phyloP scores from a whole-genome alignment of 2,113 vertebrate genomes.

The Austrofundulus limnaeus region DNA sequence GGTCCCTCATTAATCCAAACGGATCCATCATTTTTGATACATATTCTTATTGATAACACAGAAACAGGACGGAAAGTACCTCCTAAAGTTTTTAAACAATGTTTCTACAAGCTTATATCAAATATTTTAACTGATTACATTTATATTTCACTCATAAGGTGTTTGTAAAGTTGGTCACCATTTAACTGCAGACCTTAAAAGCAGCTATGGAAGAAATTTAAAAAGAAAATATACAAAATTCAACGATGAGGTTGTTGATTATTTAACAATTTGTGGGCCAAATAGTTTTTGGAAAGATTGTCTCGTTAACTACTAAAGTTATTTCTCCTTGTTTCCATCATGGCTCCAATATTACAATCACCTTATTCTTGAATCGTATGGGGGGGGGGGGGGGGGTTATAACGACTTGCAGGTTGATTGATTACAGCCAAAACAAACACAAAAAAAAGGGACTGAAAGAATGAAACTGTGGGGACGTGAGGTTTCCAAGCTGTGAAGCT shows the following conservation, averaged over 20 bases:
- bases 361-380: slow-evolving; percentile 71
- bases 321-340: slow-evolving; percentile 12
- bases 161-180: slow-evolving; percentile 80
- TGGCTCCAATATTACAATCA: slow-evolving; percentile 81
- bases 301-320: slow-evolving; percentile 23
- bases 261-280: slow-evolving; percentile 33
- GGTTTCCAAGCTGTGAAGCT: slow-evolving; percentile 65
- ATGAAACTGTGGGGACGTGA: slow-evolving; percentile 62
- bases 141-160: slow-evolving; percentile 72
- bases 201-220: slow-evolving; percentile 48
- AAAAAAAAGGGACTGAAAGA: slow-evolving; percentile 59
- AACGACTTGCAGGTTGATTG: slow-evolving; percentile 69
- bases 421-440: slow-evolving; percentile 72
- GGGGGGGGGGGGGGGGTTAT: slow-evolving; percentile 32
- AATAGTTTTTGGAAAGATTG: slow-evolving; percentile 30
- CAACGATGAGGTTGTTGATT: slow-evolving; percentile 41
- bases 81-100: slow-evolving; percentile 39
- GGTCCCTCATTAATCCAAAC: slow-evolving; percentile 73
- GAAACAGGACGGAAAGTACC: slow-evolving; percentile 56
- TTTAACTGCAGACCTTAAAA: slow-evolving; percentile 50
- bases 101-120: slow-evolving; percentile 58
- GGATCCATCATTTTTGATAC: slow-evolving; percentile 56
- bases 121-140: slow-evolving; percentile 64
- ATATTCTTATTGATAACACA: slow-evolving; percentile 63
- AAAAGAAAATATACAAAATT: slow-evolving; percentile 49